These are phyloP conservation scores for Didymodactylos carnosus DNA, from an alignment of 2,888 invertebrate species.

Conservation along the genomic window DNA sequence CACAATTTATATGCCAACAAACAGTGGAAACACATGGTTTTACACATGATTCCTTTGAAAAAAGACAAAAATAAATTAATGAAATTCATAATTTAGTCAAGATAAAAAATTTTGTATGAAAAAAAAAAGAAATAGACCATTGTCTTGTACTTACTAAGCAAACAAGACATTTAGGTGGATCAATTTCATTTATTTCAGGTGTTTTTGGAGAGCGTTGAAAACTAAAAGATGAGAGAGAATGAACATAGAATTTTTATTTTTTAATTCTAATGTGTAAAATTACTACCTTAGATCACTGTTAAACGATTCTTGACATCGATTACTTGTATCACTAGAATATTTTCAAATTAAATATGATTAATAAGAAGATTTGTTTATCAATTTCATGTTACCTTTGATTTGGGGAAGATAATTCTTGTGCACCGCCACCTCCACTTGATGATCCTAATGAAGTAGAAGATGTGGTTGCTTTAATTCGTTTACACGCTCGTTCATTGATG, in stretches of 20 bases:
- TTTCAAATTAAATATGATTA: neutral
- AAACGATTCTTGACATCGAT: neutral
- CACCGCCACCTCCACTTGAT: no score
- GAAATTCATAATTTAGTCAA: no score
- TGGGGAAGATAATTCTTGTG: no score
- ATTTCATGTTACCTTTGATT: no score
- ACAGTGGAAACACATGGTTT: neutral
- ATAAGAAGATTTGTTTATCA: no score
- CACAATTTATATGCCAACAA: neutral
- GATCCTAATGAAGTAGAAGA: no score
- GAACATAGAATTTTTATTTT: neutral
- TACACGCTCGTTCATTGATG: neutral
- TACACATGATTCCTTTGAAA: neutral
- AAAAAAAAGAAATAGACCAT: no score
- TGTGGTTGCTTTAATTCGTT: no score
- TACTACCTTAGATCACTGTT: neutral
- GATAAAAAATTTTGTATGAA: neutral
- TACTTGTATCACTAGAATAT: neutral
- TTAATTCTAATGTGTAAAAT: no score
- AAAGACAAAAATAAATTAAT: neutral
- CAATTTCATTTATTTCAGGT: neutral
- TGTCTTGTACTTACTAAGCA: neutral
- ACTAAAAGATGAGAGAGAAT: neutral
- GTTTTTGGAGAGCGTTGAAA: neutral
- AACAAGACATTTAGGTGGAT: neutral